Evolutionary conservation across 2,888 invertebrate species (phyloP), one percentile per base, ranked within the genome.

Genomic region (Mimachlamys varia): DNA sequence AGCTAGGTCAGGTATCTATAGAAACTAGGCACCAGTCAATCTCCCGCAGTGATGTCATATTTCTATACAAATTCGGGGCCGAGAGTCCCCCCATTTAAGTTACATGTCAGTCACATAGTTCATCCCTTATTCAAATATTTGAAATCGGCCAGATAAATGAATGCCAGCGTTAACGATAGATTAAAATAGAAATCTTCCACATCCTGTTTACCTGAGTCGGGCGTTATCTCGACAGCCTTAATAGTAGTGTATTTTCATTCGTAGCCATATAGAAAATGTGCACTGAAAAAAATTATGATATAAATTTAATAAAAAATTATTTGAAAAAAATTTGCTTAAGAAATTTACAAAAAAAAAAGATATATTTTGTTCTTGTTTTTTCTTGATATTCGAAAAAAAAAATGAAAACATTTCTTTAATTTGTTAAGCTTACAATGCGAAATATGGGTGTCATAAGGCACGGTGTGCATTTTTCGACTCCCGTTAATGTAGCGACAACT

Each of bases 51-150:
- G 62, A 62, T 62, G 62, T 62, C 62, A 33, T 76, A 76, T 76
- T 76, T 76, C 76, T 33, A 76, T 33, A 33, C 7, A 3, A 76
- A 13, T 76, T 76, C 22, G 76, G 76, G 76, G 76, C 76, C 15
- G 76, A 76, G 76, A 76, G 76, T 33, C 76, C 76, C n/a, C 76
- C 27, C 33, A 76, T 76, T 76, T 76, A 62, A 53, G n/a, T 62
- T 27, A 53, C 19, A 62, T 22, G n/a, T n/a, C 76, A 33, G 33
- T 76, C 76, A 76, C 76, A 33, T 15, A 76, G 76, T 76, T 76
- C 76, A 76, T 76, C 76, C 76, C 76, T 76, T 76, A 76, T 76
- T 76, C 76, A 76, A 76, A 76, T 76, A 76, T 76, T 76, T 76
- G 33, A 76, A 76, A 76, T 76, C 76, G 76, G 76, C 76, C 76